These are phyloP conservation scores for Pseudochromis fuscus DNA, from an alignment of 2,797 vertebrate species.

Conservation along the genomic window DNA sequence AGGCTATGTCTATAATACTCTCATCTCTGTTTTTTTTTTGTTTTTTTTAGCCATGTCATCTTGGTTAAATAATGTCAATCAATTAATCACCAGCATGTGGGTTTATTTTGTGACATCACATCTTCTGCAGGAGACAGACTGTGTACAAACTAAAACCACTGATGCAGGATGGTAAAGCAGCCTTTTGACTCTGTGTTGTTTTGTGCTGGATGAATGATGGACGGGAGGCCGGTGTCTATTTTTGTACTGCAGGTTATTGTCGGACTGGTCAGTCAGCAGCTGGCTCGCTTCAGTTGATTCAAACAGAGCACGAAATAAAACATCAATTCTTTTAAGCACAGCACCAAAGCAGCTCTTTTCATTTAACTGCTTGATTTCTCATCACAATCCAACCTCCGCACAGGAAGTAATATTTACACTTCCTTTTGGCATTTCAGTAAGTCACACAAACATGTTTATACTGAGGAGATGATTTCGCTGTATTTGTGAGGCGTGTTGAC, in stretches of 20 bases:
- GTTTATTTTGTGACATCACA: background rate
- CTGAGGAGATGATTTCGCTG: too few relatives aligned
- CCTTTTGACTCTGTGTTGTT: background rate
- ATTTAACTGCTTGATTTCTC: background rate
- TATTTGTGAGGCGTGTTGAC: too few relatives aligned
- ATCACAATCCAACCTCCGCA: too few relatives aligned
- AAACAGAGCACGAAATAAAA: background rate
- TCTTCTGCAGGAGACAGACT: background rate
- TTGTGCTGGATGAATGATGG: background rate
- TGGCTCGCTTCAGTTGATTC: conserved; percentile 8
- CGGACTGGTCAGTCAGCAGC: background rate
- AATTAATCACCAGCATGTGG: background rate
- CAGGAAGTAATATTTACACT: too few relatives aligned
- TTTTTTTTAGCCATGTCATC: too few relatives aligned
- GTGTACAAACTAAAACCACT: background rate
- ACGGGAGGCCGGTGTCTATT: conserved; percentile 1
- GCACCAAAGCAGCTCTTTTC: background rate
- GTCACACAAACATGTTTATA: too few relatives aligned
- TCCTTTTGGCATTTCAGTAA: too few relatives aligned
- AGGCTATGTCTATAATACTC: conserved; percentile 23
- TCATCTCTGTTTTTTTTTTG: too few relatives aligned
- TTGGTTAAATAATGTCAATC: too few relatives aligned
- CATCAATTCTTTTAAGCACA: background rate
- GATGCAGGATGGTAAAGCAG: background rate
- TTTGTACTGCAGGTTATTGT: background rate